Evolutionary conservation across 2,888 invertebrate genomes (phyloP).

Genomic region (Pristionchus fissidentatus): DNA sequence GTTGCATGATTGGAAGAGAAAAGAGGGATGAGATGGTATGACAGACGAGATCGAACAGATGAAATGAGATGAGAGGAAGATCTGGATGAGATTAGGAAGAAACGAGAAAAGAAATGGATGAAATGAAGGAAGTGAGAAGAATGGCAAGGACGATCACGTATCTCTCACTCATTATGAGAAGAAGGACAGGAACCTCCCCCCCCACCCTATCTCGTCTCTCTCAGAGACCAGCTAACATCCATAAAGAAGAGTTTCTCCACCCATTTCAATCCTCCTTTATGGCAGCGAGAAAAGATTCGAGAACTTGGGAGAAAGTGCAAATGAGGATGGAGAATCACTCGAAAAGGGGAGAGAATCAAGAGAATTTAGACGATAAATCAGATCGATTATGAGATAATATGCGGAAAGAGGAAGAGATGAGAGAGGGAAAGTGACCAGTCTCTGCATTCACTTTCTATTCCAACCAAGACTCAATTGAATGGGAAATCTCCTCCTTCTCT

Average conservation of each 20-base stretch:
- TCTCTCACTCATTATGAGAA: too few species aligned
- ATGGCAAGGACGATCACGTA: neutral
- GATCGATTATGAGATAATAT: constrained; percentile 10
- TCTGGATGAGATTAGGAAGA: neutral
- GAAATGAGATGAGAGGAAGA: neutral
- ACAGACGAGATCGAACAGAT: neutral
- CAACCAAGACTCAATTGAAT: neutral
- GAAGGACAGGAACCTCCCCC: neutral
- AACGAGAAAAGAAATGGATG: neutral
- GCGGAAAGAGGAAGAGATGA: neutral
- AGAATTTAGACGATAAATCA: neutral
- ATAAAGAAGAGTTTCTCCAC: constrained; percentile 32
- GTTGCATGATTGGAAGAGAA: too few species aligned
- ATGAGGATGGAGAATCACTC: neutral
- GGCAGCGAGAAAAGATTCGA: neutral
- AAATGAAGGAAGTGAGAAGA: neutral
- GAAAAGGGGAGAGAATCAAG: neutral
- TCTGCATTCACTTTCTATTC: too few species aligned
- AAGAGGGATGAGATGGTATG: too few species aligned
- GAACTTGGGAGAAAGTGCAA: neutral
- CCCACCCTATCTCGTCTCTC: too few species aligned
- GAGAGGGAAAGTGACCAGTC: neutral
- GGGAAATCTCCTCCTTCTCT: neutral
- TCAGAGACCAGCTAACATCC: constrained; percentile 24
- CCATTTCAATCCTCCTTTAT: constrained; percentile 31